Percentiles rank a stretch among this genome's conserved stretches.
These are phyloP conservation scores for Hipparchia semele DNA, from an alignment of 2,888 invertebrate species.

Conservation along the genomic window DNA sequence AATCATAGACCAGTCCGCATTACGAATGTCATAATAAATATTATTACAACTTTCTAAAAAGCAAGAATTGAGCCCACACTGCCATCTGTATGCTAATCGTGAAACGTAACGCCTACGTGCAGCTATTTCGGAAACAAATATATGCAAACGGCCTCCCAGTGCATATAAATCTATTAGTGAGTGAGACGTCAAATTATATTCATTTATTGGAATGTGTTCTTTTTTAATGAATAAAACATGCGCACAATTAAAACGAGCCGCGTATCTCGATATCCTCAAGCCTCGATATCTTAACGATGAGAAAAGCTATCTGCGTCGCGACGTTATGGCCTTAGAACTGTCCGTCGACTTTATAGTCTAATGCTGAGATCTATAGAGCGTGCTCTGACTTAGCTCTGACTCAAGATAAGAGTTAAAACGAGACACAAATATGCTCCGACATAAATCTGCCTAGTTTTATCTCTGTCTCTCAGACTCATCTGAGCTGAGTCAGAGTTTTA, in stretches of 20 bases:
- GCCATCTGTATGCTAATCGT: slow-evolving; percentile 54
- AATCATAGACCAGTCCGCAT: slow-evolving; percentile 47
- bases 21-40: slow-evolving; percentile 51
- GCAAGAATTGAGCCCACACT: slow-evolving; percentile 49
- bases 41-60: slow-evolving; percentile 53
- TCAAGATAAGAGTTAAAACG: no score
- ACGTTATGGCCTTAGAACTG: not conserved
- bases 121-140: slow-evolving; percentile 45
- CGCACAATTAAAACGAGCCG: slow-evolving; percentile 18
- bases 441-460: no score
- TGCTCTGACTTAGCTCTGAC: no score
- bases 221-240: slow-evolving; percentile 43
- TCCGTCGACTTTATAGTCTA: not conserved
- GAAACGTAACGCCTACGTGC: slow-evolving; percentile 45
- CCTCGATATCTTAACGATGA: slow-evolving; percentile 5
- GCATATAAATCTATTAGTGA: slow-evolving; percentile 49
- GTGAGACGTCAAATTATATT: slow-evolving; percentile 48
- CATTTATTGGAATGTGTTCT: slow-evolving; percentile 36
- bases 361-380: no score
- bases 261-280: slow-evolving; percentile 14
- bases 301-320: not conserved
- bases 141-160: slow-evolving; percentile 49
- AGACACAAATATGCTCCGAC: no score
- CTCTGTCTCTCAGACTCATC: no score
- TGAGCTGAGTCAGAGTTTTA: no score